phyloP scores from a whole-genome alignment of 1,140 invertebrate species.

The Nephotettix cincticeps region DNA sequence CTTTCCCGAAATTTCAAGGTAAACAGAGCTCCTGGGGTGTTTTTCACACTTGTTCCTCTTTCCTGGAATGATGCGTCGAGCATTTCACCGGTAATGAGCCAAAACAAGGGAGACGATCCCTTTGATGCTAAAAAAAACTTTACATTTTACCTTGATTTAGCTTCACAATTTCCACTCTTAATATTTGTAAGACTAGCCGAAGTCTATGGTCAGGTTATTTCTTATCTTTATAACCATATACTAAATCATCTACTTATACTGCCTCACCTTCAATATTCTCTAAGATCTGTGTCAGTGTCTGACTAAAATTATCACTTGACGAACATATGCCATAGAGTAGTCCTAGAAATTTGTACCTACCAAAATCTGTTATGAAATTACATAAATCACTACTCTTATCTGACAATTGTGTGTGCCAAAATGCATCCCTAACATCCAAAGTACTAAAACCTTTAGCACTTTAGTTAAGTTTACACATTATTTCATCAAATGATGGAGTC shows the following conservation, averaged over 20 bases:
- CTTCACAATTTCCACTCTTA: neutral
- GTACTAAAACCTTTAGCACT: constrained; percentile 48
- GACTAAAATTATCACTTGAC: constrained; percentile 48
- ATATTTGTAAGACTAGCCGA: constrained; percentile 35
- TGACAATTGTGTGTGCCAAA: constrained; percentile 48
- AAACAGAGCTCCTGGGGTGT: no score
- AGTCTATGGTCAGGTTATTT: constrained; percentile 38
- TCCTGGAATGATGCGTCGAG: no score
- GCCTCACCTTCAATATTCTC: constrained; percentile 40
- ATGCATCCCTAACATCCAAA: constrained; percentile 50
- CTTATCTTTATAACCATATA: constrained; percentile 34
- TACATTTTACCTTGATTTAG: constrained; percentile 40
- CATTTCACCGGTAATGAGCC: no score
- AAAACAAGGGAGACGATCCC: no score
- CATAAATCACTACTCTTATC: constrained; percentile 43
- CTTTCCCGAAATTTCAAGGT: no score
- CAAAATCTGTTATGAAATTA: constrained; percentile 48
- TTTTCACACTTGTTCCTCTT: no score
- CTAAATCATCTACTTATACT: constrained; percentile 43
- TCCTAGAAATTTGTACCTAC: constrained; percentile 38
- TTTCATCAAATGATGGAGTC: constrained; percentile 48
- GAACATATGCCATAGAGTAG: constrained; percentile 47
- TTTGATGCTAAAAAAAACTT: no score
- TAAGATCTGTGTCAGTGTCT: constrained; percentile 43
- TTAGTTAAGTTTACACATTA: constrained; percentile 43